Evolutionary conservation across 2,113 vertebrate species (phyloP), one percentile per base, ranked within the genome.

Genomic region (Taxidea taxus): DNA sequence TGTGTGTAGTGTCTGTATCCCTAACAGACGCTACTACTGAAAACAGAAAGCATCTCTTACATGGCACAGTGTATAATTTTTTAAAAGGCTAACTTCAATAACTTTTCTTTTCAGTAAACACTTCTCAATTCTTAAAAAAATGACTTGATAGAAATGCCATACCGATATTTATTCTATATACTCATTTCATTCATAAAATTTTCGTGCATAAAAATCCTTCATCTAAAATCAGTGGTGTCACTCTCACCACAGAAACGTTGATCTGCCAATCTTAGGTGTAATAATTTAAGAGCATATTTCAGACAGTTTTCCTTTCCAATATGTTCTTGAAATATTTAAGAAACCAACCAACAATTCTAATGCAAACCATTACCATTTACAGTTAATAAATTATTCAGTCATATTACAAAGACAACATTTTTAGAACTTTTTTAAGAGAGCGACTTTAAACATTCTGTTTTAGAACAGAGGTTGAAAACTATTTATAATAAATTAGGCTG

Each of bases 221-320:
- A 98, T 58, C 60, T 97, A 90, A 97, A 98, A 97, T 97, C 93
- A 94, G 23, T 98, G 80, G 37, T 93, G 93, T 60, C 90, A 84
- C 93, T 97, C 83, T 97, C 91, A 96, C 88, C 96, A 97, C 62
- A 83, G 49, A 95, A 96, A 90, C 74, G 90, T 96, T 97, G 97
- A 98, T 97, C 92, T 98, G 97, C 98, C 97, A 98, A 92, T 98
- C 96, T 98, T 93, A 93, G 97, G 58, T 96, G 74, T 87, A 98
- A 86, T 94, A 98, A 96, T 98, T 98, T 98, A 98, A 98, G 90
- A 98, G 96, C 49, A 77, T 91, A 98, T 97, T 93, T 98, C 97
- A 96, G 97, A 84, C 89, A 98, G 92, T 97, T 98, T 95, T 98
- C 54, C 87, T 97, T 98, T 62, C 39, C n/a, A 81, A 97, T 98